Conservation (phyloP, 1,140 invertebrate species). For the Heterodera schachtii region DNA sequence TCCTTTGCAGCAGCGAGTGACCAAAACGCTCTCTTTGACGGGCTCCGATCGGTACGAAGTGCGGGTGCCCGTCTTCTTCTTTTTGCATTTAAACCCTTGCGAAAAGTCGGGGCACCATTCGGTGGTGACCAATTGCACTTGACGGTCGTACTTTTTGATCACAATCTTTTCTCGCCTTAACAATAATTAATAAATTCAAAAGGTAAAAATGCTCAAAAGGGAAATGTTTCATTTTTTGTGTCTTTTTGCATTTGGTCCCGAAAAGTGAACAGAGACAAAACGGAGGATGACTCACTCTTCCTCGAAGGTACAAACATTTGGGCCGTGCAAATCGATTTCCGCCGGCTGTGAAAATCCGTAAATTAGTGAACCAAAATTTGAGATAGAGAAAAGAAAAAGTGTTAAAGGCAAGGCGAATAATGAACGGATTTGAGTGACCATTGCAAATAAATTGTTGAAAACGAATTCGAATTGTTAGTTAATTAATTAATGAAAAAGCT, state of each 20-base stretch:
- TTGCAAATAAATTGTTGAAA: background rate
- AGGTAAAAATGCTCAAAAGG: too few relatives aligned
- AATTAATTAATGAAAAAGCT: background rate
- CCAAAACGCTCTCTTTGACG: slow-evolving; percentile 75
- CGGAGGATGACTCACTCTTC: slow-evolving; percentile 36
- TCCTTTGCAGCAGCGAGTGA: slow-evolving; percentile 82
- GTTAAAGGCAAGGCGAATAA: background rate
- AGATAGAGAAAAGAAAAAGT: background rate
- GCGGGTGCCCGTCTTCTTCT: slow-evolving; percentile 60
- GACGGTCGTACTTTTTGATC: slow-evolving; percentile 49
- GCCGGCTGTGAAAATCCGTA: slow-evolving; percentile 34
- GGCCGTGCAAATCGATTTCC: slow-evolving; percentile 35
- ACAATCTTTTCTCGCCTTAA: slow-evolving; percentile 44
- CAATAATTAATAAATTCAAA: too few relatives aligned
- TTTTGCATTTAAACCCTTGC: slow-evolving; percentile 53
- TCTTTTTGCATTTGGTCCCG: too few relatives aligned
- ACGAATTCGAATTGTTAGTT: background rate
- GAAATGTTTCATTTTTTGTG: too few relatives aligned
- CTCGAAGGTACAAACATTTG: slow-evolving; percentile 48
- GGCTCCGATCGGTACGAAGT: slow-evolving; percentile 67
- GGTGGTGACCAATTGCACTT: slow-evolving; percentile 49
- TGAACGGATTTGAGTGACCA: background rate
- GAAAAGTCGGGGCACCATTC: slow-evolving; percentile 50
- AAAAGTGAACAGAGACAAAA: background rate
- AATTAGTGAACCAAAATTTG: background rate